Conservation (phyloP, 2,888 invertebrate species). For the Campoplex capitator region DNA sequence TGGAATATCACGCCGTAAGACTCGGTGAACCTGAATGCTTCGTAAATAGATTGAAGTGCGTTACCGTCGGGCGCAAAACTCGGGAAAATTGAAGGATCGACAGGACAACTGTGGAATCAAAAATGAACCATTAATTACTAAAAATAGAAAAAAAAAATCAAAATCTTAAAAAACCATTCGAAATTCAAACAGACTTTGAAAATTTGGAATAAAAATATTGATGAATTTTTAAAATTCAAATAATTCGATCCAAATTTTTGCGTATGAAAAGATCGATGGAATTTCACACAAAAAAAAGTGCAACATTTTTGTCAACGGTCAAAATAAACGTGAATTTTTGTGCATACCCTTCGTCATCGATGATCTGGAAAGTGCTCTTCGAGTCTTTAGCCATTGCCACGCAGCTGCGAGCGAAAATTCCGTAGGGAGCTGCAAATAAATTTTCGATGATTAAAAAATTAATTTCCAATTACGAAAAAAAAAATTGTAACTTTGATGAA, state of each 20-base stretch:
- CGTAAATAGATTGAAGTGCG: slow-evolving; percentile 95
- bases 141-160: background rate
- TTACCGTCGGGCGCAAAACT: slow-evolving; percentile 96
- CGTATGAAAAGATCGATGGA: too few species aligned
- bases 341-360: slow-evolving; percentile 95
- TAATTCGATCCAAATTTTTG: too few species aligned
- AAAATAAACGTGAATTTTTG: background rate
- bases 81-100: slow-evolving; percentile 97
- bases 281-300: background rate
- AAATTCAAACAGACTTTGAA: too few species aligned
- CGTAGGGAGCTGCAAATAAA: slow-evolving; percentile 92
- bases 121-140: slow-evolving; percentile 50
- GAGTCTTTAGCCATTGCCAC: slow-evolving; percentile 99
- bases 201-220: too few species aligned
- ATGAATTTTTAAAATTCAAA: too few species aligned
- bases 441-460: background rate
- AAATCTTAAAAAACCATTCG: background rate
- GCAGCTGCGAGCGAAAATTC: slow-evolving; percentile 97
- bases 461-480: background rate
- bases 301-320: background rate
- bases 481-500: too few species aligned
- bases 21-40: slow-evolving; percentile 98
- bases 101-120: slow-evolving; percentile 90
- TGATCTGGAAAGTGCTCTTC: slow-evolving; percentile 97
- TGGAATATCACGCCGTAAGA: slow-evolving; percentile 99